Evolutionary conservation across 1,140 invertebrate species (phyloP).

Genomic region (Meloidogyne floridensis): DNA sequence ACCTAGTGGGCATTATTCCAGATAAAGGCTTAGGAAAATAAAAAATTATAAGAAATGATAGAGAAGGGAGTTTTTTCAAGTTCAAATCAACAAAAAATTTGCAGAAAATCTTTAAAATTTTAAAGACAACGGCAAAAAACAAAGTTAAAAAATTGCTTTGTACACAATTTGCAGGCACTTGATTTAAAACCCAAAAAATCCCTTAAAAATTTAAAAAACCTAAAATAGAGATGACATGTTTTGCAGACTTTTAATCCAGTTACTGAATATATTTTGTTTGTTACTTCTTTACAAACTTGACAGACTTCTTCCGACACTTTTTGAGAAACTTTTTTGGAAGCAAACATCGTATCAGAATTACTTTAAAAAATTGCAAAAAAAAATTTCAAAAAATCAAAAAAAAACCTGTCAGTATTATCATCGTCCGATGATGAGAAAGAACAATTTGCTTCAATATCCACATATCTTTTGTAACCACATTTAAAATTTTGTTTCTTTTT

Average conservation of each 20-base stretch:
- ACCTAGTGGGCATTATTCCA: too few species aligned
- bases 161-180: too few species aligned
- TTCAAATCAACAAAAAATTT: too few species aligned
- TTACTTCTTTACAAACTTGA: slow-evolving; percentile 37
- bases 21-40: neutral
- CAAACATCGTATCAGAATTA: neutral
- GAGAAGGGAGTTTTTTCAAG: too few species aligned
- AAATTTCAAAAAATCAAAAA: neutral
- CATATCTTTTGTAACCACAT: slow-evolving; percentile 29
- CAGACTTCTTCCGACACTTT: slow-evolving; percentile 24
- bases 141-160: too few species aligned
- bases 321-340: neutral
- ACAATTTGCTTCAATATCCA: slow-evolving; percentile 21
- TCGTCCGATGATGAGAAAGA: neutral
- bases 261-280: slow-evolving; percentile 37
- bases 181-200: too few species aligned
- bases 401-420: slow-evolving; percentile 8
- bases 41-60: too few species aligned
- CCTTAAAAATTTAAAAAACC: slow-evolving; percentile 21
- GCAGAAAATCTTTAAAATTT: too few species aligned
- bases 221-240: slow-evolving; percentile 43
- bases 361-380: slow-evolving; percentile 19
- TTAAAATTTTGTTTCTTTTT: slow-evolving; percentile 45
- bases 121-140: too few species aligned
- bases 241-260: slow-evolving; percentile 41